Evolutionary conservation across 2,797 vertebrate genomes (phyloP).

Genomic region (Eulemur rubriventer): DNA sequence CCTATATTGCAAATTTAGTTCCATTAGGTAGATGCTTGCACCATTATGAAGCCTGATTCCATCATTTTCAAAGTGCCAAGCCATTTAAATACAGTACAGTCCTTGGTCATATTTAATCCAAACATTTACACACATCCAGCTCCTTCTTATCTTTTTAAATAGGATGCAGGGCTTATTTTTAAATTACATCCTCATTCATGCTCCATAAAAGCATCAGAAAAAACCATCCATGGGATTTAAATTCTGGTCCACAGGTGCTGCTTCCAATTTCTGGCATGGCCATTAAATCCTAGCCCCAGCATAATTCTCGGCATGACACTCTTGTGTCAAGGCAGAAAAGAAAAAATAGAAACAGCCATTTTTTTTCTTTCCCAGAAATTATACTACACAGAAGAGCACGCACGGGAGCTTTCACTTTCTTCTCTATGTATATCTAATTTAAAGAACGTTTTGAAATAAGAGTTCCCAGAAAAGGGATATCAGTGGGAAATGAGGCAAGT

Average conservation of each 20-base stretch:
- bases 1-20: slow-evolving; percentile 72
- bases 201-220: slow-evolving; percentile 35
- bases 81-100: slow-evolving; percentile 52
- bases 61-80: slow-evolving; percentile 67
- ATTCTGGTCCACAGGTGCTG: slow-evolving; percentile 48
- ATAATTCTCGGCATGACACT: background rate
- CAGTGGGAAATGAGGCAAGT: background rate
- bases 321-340: slow-evolving; percentile 4
- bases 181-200: slow-evolving; percentile 51
- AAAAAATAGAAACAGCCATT: slow-evolving; percentile 45
- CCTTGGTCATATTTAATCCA: slow-evolving; percentile 62
- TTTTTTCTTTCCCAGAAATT: slow-evolving; percentile 11
- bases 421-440: background rate
- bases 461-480: background rate
- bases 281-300: slow-evolving; percentile 57
- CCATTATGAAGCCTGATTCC: slow-evolving; percentile 60
- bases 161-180: slow-evolving; percentile 68
- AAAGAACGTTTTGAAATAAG: slow-evolving; percentile 34
- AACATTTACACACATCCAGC: slow-evolving; percentile 67
- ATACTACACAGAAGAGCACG: background rate
- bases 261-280: slow-evolving; percentile 56
- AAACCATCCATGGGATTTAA: slow-evolving; percentile 44
- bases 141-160: slow-evolving; percentile 72
- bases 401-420: background rate
- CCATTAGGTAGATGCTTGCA: slow-evolving; percentile 64